phyloP scores from a whole-genome alignment of 2,113 vertebrate species.

The Muntiacus muntjak region DNA sequence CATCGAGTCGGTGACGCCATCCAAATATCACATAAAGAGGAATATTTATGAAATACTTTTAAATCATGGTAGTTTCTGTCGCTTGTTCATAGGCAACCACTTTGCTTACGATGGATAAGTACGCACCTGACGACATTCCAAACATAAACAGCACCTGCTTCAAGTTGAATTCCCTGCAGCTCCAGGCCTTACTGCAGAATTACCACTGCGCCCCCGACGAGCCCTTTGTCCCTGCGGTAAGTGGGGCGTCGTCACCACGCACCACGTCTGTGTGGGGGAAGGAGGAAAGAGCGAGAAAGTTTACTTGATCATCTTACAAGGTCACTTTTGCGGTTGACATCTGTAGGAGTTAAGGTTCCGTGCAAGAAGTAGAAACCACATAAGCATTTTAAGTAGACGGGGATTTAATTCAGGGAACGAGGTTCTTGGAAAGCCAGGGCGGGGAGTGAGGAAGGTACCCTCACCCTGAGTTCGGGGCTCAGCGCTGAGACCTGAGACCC shows the following conservation, averaged over 20 bases:
- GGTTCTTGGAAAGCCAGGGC: background rate
- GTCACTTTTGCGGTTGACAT: background rate
- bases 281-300: background rate
- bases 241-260: constrained; percentile 36
- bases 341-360: background rate
- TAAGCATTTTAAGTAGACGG: background rate
- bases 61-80: background rate
- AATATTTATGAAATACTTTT: background rate
- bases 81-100: constrained; percentile 89
- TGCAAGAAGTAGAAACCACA: background rate
- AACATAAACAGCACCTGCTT: constrained; percentile 98
- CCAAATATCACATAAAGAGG: background rate
- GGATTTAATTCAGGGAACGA: background rate
- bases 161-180: constrained; percentile 97
- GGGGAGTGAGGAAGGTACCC: no score
- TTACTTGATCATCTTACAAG: no score
- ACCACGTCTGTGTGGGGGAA: fast-evolving
- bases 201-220: constrained; percentile 98
- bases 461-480: background rate
- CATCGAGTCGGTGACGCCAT: no score
- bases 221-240: constrained; percentile 94
- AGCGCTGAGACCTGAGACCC: fast-evolving
- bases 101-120: constrained; percentile 98
- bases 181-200: constrained; percentile 94
- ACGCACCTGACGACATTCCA: constrained; percentile 92